Conservation (phyloP, 53 echinoderm and acorn worm genomes). For the Echinometra lucunter region DNA sequence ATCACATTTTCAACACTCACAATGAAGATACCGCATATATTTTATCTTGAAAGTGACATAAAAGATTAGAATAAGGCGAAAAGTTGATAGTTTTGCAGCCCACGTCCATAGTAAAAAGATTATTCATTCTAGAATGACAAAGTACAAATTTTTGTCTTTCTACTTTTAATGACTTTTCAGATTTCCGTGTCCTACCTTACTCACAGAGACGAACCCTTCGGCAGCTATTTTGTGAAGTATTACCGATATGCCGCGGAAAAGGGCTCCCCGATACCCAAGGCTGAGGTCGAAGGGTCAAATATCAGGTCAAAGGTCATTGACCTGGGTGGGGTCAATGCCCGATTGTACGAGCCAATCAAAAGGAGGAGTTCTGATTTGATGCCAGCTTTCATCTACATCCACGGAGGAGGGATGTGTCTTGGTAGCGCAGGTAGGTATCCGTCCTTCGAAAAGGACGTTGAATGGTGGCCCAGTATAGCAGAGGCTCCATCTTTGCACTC, state of each 20-base stretch:
- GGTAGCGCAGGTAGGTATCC: slow-evolving; percentile 60
- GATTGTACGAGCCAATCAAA: slow-evolving; percentile 60
- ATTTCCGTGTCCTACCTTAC: background rate
- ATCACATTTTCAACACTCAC: no score
- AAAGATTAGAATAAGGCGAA: no score
- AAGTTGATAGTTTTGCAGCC: no score
- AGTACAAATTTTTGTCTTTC: background rate
- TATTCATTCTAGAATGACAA: background rate
- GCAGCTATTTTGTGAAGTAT: background rate
- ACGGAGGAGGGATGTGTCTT: slow-evolving; percentile 70
- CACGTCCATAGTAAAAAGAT: no score
- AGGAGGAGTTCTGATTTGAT: background rate
- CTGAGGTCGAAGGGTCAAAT: slow-evolving; percentile 61
- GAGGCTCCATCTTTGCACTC: no score
- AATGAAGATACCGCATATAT: no score
- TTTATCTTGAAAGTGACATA: no score
- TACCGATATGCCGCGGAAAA: background rate
- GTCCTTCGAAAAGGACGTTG: background rate
- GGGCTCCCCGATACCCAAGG: background rate
- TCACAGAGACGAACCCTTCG: slow-evolving; percentile 49
- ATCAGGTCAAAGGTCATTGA: slow-evolving; percentile 51
- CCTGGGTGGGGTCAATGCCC: slow-evolving; percentile 67
- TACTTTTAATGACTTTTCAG: background rate
- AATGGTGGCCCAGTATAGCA: no score
- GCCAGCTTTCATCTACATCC: slow-evolving; percentile 71